Base-by-base conservation (phyloP, 2,113 vertebrate genomes). In the Acinonyx jubatus region DNA sequence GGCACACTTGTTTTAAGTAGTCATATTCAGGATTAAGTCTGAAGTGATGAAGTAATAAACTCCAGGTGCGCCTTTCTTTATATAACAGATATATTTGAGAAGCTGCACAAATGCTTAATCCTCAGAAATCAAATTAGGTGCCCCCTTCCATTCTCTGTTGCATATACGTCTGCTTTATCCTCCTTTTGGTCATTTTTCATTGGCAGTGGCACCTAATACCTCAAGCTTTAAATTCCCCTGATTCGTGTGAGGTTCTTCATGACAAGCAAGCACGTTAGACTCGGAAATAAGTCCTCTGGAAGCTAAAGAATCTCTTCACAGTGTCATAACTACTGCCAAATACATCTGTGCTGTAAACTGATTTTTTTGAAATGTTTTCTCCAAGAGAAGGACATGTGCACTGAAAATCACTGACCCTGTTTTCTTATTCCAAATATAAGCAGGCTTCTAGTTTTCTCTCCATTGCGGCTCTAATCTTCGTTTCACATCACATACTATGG, bases 401-500 rank as follows among this genome's bases (percentile, higher is more conserved):
- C 31, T 97, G 78, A 97, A 97, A 96, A 94, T 83, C 95, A 96
- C 8, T 94, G 95, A 92, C 89, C 78, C 63, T 83, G 38, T 69
- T 94, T 93, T 96, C 89, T 96, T 92, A 96, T 65, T 94, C 48
- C 48, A 97, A 96, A 88, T 87, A 55, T 78, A 97, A 96, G 69
- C 55, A 89, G 74, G 78, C 63, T 95, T 97, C 86, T 88, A 88
- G 52, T 52, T 85, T 94, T 95, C 52, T 93, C 80, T 95, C 86
- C 73, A 86, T 96, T 89, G 89, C 76, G 61, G 19, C 18, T 89
- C 78, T 91, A 84, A 96, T 87, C 83, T 95, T 93, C 71, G 94
- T 80, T 96, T 96, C 89, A 96, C 73, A 97, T 85, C 66, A 98
- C 97, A 96, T 94, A 68, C n/a, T 95, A 94, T 80, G 73, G 79